Base-by-base conservation (phyloP, 2,113 vertebrate genomes). In the Alexandromys fortis region DNA sequence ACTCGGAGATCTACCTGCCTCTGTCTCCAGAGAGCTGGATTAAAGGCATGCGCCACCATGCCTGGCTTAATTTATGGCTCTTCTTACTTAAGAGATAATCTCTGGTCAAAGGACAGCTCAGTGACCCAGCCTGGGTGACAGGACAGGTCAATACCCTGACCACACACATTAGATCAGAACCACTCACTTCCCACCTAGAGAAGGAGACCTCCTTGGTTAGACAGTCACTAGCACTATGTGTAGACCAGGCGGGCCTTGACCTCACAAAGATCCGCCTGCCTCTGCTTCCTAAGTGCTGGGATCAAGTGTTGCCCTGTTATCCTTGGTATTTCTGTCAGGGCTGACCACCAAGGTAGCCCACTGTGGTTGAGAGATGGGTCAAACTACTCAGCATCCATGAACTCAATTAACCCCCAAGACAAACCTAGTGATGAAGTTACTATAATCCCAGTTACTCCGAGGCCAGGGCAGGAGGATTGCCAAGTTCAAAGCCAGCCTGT, bases 1-100 rank as follows among this genome's bases (percentile, higher is more conserved):
- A 70, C 30, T 35, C 33, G 6, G 30, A 70, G 67, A 33, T 70
- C 33, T 35, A 35, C 67, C 67, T 35, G 33, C 33, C 67, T 70
- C 67, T 17, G 33, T 33, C 67, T 68, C 67, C 67, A 0, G 1
- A 67, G 12, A 30, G 65, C 65, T 13, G 67, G 67, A 33, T 33
- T 68, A 33, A 68, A 68, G 13, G 63, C 26, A 8, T 4, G 63
- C 1, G 63, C 63, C 63, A 67, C 65, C 28, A 67, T 5, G 65
- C 28, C 65, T 4, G 13, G 65, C 28, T 67, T 67, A 52, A 21
- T 5, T 30, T 72, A 72, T n/a, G 21, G 68, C 16, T 11, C 73
- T n/a, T 14, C 42, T n/a, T 21, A 19, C 76, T 11, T 1, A 19
- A 55, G 22, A 24, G 19, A 2, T 1, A 7, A 0, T 0, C 65